Evolutionary conservation across 1,140 invertebrate genomes (phyloP).

Genomic region (Cataglyphis hispanica): DNA sequence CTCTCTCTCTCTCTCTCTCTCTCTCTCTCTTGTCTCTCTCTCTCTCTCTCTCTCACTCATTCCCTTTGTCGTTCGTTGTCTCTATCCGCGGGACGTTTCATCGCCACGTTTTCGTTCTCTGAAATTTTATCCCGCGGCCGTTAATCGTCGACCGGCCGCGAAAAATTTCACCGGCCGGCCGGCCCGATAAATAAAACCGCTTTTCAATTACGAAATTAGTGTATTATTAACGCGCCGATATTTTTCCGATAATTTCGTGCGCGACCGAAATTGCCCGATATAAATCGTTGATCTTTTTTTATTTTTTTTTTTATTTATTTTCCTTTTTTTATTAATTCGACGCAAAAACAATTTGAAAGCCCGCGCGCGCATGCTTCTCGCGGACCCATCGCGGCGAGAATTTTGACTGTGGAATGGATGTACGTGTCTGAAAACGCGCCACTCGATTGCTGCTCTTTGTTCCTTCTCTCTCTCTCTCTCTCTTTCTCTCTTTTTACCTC

Average conservation of each 20-base stretch:
- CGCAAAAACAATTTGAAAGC: constrained; percentile 57
- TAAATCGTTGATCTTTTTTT: constrained; percentile 60
- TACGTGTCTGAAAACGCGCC: constrained; percentile 34
- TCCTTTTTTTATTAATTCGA: constrained; percentile 50
- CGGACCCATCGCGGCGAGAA: constrained; percentile 5
- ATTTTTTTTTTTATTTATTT: constrained; percentile 32
- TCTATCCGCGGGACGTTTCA: constrained; percentile 57
- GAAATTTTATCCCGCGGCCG: constrained; percentile 63
- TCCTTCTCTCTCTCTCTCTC: too few species aligned
- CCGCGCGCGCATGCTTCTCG: constrained; percentile 22
- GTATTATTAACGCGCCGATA: constrained; percentile 64
- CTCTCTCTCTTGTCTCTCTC: not conserved
- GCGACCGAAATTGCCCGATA: constrained; percentile 55
- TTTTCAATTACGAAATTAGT: constrained; percentile 65
- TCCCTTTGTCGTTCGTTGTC: constrained; percentile 40
- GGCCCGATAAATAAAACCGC: constrained; percentile 61
- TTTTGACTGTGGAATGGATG: constrained; percentile 12
- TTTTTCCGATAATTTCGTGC: constrained; percentile 64
- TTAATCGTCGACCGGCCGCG: constrained; percentile 62
- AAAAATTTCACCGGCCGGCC: constrained; percentile 61
- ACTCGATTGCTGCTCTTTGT: constrained; percentile 5
- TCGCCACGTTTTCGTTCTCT: constrained; percentile 59
- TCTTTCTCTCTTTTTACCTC: not conserved
- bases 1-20: not conserved
- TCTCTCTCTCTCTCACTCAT: not conserved